Conservation (phyloP, 2,113 vertebrate species). For the Scytalopus superciliaris region DNA sequence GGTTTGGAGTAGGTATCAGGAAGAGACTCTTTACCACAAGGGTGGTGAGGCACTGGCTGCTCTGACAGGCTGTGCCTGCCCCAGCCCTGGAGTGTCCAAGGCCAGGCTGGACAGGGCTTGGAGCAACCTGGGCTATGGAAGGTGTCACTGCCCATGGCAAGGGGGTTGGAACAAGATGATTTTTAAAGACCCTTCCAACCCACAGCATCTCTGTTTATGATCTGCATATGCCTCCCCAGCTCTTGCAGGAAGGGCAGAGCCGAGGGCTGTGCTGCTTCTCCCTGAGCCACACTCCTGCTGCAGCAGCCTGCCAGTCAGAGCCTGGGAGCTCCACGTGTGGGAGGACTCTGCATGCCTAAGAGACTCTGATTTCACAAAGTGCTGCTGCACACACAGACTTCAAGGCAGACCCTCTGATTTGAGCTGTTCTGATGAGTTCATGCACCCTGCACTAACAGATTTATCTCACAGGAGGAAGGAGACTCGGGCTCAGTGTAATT, state of each 20-base stretch:
- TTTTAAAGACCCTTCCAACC: background rate
- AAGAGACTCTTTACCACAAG: background rate
- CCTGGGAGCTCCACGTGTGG: background rate
- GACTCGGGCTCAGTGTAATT: background rate
- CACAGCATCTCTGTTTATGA: background rate
- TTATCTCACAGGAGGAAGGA: background rate
- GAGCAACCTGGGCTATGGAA: background rate
- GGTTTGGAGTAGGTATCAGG: no score
- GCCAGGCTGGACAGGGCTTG: rapidly evolving
- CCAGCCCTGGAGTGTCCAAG: background rate
- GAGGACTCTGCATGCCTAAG: background rate
- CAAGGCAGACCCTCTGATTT: background rate
- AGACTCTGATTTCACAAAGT: background rate
- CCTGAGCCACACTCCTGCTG: background rate
- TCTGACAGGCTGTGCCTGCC: background rate
- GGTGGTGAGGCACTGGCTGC: background rate
- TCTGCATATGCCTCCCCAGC: background rate
- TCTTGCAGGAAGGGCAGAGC: background rate
- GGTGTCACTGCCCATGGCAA: background rate
- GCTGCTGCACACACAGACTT: background rate
- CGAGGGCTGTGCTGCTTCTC: background rate
- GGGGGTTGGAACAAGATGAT: background rate
- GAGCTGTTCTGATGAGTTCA: slow-evolving; percentile 4
- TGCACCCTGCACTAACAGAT: background rate
- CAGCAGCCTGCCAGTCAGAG: background rate